phyloP scores from a whole-genome alignment of 2,113 vertebrate genomes.

The Ornithorhynchus anatinus region DNA sequence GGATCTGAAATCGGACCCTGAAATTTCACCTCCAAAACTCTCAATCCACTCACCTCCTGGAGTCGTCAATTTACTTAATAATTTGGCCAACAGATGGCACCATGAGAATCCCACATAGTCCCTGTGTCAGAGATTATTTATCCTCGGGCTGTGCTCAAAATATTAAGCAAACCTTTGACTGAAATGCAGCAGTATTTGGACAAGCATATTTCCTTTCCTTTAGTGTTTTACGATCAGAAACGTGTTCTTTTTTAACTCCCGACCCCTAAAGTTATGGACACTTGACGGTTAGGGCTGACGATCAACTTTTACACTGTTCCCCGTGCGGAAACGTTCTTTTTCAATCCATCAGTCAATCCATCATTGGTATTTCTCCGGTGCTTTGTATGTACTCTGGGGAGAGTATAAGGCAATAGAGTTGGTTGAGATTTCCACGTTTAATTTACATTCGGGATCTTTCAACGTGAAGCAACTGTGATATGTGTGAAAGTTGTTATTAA shows the following conservation, averaged over 20 bases:
- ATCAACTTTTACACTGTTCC: constrained; percentile 55
- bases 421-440: too few species aligned
- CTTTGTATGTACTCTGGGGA: too few species aligned
- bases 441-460: too few species aligned
- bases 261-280: constrained; percentile 53
- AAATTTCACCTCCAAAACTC: too few species aligned
- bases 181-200: constrained; percentile 58
- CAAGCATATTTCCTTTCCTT: constrained; percentile 63
- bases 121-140: not conserved
- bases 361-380: too few species aligned
- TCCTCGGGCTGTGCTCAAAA: constrained; percentile 48
- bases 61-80: not conserved
- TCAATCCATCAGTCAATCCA: too few species aligned
- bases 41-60: too few species aligned
- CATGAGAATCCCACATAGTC: constrained; percentile 18
- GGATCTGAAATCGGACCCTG: too few species aligned
- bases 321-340: constrained; percentile 32
- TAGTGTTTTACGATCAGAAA: constrained; percentile 59
- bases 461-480: too few species aligned
- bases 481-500: too few species aligned
- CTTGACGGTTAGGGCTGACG: constrained; percentile 37
- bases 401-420: too few species aligned
- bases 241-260: constrained; percentile 54
- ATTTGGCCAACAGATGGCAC: constrained; percentile 59
- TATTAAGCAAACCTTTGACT: constrained; percentile 57